These are phyloP conservation scores for Cataglyphis hispanica DNA, from an alignment of 1,140 invertebrate species.

Conservation along the genomic window DNA sequence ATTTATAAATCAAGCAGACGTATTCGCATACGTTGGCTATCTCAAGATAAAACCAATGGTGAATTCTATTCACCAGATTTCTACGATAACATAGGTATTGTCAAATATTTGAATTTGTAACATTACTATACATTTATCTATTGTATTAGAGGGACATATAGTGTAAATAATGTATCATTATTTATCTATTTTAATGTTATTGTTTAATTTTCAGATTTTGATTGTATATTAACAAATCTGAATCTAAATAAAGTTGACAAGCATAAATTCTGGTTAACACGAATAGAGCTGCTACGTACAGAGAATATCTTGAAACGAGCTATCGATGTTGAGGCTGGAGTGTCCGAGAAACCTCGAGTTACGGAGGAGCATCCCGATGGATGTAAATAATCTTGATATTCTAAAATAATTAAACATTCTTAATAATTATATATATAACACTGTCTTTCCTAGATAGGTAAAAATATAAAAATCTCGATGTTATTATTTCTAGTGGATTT, in stretches of 20 bases:
- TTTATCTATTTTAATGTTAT: conserved; percentile 25
- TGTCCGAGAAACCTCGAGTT: conserved; percentile 88
- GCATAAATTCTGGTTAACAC: conserved; percentile 90
- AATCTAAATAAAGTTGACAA: conserved; percentile 92
- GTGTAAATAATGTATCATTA: neutral
- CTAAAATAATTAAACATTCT: neutral
- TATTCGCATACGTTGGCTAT: conserved; percentile 96
- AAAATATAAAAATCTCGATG: neutral
- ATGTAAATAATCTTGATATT: conserved; percentile 87
- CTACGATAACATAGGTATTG: conserved; percentile 93
- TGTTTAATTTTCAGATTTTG: conserved; percentile 90
- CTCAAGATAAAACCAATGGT: conserved; percentile 90
- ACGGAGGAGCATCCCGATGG: conserved; percentile 95
- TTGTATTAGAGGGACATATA: neutral
- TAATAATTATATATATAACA: neutral
- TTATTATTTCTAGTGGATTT: conserved; percentile 90
- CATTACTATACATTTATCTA: neutral
- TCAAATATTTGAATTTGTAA: conserved; percentile 9
- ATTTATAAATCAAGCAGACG: conserved; percentile 93
- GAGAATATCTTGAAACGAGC: conserved; percentile 95
- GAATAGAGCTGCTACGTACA: conserved; percentile 91
- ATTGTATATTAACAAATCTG: conserved; percentile 95
- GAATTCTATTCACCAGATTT: conserved; percentile 96
- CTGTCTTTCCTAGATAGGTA: neutral
- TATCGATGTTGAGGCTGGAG: conserved; percentile 93